Conservation (phyloP, 2,113 vertebrate genomes). For the Pelvicachromis taeniatus region DNA sequence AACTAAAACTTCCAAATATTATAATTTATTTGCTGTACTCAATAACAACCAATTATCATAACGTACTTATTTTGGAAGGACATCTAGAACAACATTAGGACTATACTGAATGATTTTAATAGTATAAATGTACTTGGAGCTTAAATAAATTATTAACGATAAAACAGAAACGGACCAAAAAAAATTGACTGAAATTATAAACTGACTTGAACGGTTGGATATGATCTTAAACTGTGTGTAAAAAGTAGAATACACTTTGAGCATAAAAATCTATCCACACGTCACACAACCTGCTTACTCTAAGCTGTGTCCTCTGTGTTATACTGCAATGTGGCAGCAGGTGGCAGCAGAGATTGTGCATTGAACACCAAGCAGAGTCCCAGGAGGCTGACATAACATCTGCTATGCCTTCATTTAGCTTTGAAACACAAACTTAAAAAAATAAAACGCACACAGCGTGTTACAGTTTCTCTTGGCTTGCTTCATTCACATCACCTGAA, state of each 20-base stretch:
- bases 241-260: neutral
- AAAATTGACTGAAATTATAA: accelerated
- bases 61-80: accelerated
- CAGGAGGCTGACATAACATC: constrained; percentile 20
- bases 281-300: neutral
- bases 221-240: neutral
- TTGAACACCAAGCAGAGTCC: neutral
- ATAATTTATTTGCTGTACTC: neutral
- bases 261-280: neutral
- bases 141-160: neutral
- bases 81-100: neutral
- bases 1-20: neutral
- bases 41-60: neutral
- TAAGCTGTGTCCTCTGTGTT: neutral
- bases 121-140: neutral
- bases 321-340: constrained; percentile 24
- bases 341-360: constrained; percentile 48
- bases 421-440: constrained; percentile 4
- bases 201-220: neutral
- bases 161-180: neutral
- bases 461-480: neutral
- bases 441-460: neutral
- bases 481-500: neutral
- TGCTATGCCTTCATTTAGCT: neutral
- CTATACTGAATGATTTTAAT: neutral